Evolutionary conservation across 2,797 vertebrate genomes (phyloP).

Genomic region (Tenualosa thibaudeaui): DNA sequence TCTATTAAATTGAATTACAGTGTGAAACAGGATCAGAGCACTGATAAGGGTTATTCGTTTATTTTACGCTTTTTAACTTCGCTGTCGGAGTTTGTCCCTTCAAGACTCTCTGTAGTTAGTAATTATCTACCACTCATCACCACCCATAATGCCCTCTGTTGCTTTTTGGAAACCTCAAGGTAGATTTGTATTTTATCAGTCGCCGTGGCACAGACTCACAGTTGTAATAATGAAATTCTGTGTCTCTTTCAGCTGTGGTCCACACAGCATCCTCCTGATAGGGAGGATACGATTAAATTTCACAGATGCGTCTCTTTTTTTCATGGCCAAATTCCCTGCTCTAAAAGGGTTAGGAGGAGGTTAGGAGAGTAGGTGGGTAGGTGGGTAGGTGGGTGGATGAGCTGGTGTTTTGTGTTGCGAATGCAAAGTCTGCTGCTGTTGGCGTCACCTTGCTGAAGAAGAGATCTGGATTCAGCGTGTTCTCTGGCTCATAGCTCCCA

Average conservation of each 20-base stretch:
- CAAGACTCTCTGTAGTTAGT: not conserved
- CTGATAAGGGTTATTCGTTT: slow-evolving; percentile 40
- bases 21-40: slow-evolving; percentile 14
- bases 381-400: not conserved
- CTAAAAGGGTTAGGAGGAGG: not conserved
- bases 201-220: not conserved
- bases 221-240: not conserved
- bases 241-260: not conserved
- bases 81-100: not conserved
- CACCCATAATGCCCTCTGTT: not conserved
- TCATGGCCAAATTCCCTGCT: not conserved
- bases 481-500: not conserved
- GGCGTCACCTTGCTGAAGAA: not conserved
- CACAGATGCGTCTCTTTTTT: not conserved
- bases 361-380: too few relatives aligned
- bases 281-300: not conserved
- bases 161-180: not conserved
- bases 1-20: slow-evolving; percentile 46
- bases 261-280: not conserved
- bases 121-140: not conserved
- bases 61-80: slow-evolving; percentile 12
- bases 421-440: too few relatives aligned
- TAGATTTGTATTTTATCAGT: not conserved
- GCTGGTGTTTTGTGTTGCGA: not conserved
- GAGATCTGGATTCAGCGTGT: not conserved